phyloP scores from a whole-genome alignment of 2,888 invertebrate species.

The Synergus itoensis region DNA sequence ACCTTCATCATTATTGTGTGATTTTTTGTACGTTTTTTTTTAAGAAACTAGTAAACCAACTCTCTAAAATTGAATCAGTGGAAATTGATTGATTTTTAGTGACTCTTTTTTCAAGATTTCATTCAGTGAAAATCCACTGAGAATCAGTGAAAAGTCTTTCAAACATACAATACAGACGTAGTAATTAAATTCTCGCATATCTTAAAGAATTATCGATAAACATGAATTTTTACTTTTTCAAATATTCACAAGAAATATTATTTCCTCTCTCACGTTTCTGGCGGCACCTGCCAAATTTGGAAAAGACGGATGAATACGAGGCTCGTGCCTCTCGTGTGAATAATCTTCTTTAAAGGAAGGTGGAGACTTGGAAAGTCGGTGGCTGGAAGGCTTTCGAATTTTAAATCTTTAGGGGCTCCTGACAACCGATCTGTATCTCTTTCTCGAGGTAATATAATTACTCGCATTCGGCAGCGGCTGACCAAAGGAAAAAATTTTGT shows the following conservation, averaged over 20 bases:
- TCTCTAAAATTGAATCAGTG: too few relatives aligned
- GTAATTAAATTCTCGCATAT: too few relatives aligned
- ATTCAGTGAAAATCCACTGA: too few relatives aligned
- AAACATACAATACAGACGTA: too few relatives aligned
- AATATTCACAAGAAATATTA: background rate
- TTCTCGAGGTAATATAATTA: constrained; percentile 30
- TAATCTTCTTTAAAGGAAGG: constrained; percentile 26
- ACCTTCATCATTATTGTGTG: background rate
- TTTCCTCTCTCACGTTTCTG: constrained; percentile 21
- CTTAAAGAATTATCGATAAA: too few relatives aligned
- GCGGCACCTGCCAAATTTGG: constrained; percentile 28
- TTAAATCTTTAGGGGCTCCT: constrained; percentile 10
- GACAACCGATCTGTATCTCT: constrained; percentile 33
- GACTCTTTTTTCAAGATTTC: too few relatives aligned
- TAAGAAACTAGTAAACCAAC: too few relatives aligned
- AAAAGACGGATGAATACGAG: constrained; percentile 29
- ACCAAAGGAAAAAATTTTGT: background rate
- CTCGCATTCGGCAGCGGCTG: constrained; percentile 3
- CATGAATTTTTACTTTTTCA: background rate
- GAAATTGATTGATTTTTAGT: too few relatives aligned
- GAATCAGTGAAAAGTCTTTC: too few relatives aligned
- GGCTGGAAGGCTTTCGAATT: constrained; percentile 23
- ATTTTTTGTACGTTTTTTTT: background rate
- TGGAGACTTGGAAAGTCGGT: constrained; percentile 28
- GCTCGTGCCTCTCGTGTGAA: constrained; percentile 31